Conservation (phyloP, 2,888 invertebrate genomes). For the Megamerina dolium region DNA sequence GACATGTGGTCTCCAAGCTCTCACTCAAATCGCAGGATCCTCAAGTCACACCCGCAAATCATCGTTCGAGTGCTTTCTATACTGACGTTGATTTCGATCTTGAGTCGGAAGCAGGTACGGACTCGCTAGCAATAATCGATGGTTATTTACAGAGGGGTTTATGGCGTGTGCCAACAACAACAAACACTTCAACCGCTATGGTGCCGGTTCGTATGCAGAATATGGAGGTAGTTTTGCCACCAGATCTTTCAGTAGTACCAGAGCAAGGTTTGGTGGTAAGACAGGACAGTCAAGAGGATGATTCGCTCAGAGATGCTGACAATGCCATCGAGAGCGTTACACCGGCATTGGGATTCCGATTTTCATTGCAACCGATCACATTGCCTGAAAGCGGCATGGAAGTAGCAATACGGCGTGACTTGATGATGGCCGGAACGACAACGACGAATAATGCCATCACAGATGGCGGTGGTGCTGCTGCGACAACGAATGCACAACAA, state of each 20-base stretch:
- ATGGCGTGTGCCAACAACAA: constrained; percentile 24
- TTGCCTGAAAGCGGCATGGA: constrained; percentile 48
- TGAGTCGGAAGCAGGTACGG: constrained; percentile 44
- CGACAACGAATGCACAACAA: constrained; percentile 17
- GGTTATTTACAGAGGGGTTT: constrained; percentile 33
- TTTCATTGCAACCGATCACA: constrained; percentile 43
- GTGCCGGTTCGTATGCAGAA: constrained; percentile 34
- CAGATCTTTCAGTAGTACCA: constrained; percentile 48
- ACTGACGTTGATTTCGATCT: constrained; percentile 75
- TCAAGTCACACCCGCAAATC: constrained; percentile 54
- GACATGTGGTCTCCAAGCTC: constrained; percentile 61
- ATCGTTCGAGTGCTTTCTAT: constrained; percentile 56
- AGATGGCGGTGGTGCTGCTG: constrained; percentile 1
- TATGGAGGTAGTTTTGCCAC: constrained; percentile 50
- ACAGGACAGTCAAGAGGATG: constrained; percentile 33
- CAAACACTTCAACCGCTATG: constrained; percentile 32
- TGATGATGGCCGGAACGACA: constrained; percentile 21
- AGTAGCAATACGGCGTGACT: constrained; percentile 45
- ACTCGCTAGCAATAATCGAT: constrained; percentile 45
- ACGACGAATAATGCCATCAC: constrained; percentile 6
- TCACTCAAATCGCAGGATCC: constrained; percentile 56
- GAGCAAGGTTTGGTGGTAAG: constrained; percentile 45
- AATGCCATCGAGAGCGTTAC: constrained; percentile 32
- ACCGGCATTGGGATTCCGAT: constrained; percentile 35
- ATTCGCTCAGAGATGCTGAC: constrained; percentile 30